phyloP scores from a whole-genome alignment of 2,888 invertebrate species.

The Hypena proboscidalis region DNA sequence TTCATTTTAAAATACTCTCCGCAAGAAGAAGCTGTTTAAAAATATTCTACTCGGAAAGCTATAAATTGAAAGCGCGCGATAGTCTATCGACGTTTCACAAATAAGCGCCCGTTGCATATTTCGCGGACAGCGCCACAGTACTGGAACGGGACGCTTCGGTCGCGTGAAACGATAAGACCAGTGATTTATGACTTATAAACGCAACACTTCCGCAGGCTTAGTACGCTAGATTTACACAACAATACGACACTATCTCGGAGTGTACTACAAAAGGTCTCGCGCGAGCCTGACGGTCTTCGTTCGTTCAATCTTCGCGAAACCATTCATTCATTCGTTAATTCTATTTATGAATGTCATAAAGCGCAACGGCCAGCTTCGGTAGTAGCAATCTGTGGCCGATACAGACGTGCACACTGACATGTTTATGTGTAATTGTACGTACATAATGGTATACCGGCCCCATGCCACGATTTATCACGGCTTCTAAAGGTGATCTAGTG shows the following conservation, averaged over 20 bases:
- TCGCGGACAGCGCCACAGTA: slow-evolving; percentile 56
- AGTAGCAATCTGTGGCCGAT: slow-evolving; percentile 45
- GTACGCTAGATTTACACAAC: slow-evolving; percentile 58
- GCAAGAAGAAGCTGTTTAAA: slow-evolving; percentile 3
- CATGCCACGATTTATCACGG: slow-evolving; percentile 44
- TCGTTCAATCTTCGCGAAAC: slow-evolving; percentile 25
- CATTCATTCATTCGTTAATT: slow-evolving; percentile 59
- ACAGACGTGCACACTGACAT: slow-evolving; percentile 48
- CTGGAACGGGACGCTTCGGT: slow-evolving; percentile 41
- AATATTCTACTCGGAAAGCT: slow-evolving; percentile 18
- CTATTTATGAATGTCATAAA: slow-evolving; percentile 67
- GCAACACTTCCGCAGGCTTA: slow-evolving; percentile 73
- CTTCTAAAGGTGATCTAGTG: slow-evolving; percentile 35
- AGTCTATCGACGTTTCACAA: slow-evolving; percentile 47
- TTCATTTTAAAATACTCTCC: not conserved
- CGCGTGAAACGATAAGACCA: slow-evolving; percentile 72
- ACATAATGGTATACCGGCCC: slow-evolving; percentile 39
- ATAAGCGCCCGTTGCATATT: slow-evolving; percentile 66
- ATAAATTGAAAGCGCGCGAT: slow-evolving; percentile 42
- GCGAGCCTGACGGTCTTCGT: slow-evolving; percentile 40
- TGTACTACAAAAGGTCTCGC: slow-evolving; percentile 33
- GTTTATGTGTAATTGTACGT: slow-evolving; percentile 54
- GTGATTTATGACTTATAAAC: slow-evolving; percentile 79
- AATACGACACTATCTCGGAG: slow-evolving; percentile 41
- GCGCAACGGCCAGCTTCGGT: slow-evolving; percentile 40